These are phyloP conservation scores for Protodeltote pygarga DNA, from an alignment of 2,888 invertebrate genomes.

Conservation along the genomic window DNA sequence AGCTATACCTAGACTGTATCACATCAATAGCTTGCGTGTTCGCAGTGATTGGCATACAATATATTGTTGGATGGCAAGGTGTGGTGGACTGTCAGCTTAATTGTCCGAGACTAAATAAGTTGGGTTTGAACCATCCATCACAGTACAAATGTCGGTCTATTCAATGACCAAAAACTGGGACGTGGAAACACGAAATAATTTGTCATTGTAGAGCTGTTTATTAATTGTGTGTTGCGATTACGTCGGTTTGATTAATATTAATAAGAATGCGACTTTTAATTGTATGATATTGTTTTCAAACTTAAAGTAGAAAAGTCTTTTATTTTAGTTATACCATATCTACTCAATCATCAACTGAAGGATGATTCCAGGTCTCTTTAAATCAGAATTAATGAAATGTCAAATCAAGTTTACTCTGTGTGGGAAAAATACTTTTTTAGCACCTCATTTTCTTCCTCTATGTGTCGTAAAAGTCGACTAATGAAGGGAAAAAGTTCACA, in stretches of 20 bases:
- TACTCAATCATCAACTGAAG: no score
- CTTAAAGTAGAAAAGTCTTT: no score
- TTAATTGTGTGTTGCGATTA: slow-evolving; percentile 47
- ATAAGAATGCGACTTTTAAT: not conserved
- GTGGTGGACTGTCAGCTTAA: slow-evolving; percentile 77
- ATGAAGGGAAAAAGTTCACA: no score
- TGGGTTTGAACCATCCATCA: slow-evolving; percentile 74
- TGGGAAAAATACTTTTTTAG: no score
- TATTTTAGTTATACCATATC: no score
- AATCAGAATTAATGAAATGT: no score
- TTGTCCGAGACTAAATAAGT: slow-evolving; percentile 75
- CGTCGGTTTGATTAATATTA: slow-evolving; percentile 34
- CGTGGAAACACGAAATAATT: slow-evolving; percentile 68
- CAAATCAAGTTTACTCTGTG: no score
- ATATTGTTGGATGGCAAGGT: slow-evolving; percentile 77
- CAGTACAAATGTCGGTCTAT: slow-evolving; percentile 67
- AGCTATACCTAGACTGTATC: no score
- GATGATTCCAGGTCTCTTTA: no score
- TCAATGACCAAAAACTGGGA: slow-evolving; percentile 70
- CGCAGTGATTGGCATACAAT: slow-evolving; percentile 79
- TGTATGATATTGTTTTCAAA: no score
- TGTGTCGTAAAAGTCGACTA: no score
- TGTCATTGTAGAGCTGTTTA: slow-evolving; percentile 62
- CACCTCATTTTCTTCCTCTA: no score
- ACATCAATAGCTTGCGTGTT: slow-evolving; percentile 70